A percentile compares a stretch with the other conserved stretches of the same genome.
Conservation (phyloP, 1,140 invertebrate species). For the Alviniconcha marisindica region DNA sequence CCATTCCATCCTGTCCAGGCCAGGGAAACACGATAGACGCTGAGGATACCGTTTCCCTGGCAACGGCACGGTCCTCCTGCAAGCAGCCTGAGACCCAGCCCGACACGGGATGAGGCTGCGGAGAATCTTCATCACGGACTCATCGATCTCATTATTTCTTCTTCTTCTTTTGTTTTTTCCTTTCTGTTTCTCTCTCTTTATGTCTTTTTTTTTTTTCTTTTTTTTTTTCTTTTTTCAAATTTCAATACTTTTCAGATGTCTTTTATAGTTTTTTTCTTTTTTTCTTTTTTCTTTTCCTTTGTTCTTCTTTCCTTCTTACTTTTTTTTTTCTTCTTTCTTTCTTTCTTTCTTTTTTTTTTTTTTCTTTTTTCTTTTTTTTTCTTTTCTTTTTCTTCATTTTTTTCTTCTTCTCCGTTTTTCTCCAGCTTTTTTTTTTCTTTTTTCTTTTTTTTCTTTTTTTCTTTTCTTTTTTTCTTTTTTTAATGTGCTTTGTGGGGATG, state of each 20-base stretch:
- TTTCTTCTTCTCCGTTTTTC: not conserved
- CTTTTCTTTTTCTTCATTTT: not conserved
- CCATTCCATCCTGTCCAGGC: not conserved
- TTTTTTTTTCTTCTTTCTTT: not conserved
- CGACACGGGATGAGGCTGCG: no score
- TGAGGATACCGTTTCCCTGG: not conserved
- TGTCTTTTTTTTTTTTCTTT: not conserved
- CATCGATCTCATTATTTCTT: not conserved
- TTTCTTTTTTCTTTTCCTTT: not conserved
- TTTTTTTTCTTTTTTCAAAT: not conserved
- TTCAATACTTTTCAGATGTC: not conserved
- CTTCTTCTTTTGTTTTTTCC: not conserved
- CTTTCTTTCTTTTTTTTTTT: not conserved
- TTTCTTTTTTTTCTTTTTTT: not conserved
- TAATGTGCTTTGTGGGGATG: no score
- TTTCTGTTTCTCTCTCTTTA: not conserved
- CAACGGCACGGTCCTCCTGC: conserved; percentile 20
- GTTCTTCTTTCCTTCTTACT: not conserved
- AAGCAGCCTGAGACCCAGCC: no score
- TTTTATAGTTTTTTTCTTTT: not conserved
- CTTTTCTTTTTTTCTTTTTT: not conserved
- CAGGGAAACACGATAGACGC: not conserved
- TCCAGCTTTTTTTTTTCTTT: not conserved
- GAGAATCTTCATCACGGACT: no score
- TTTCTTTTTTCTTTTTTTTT: not conserved